A percentile compares a stretch with the other conserved stretches of the same genome.
phyloP scores from a whole-genome alignment of 2,888 invertebrate species.

The Diadromus collaris region DNA sequence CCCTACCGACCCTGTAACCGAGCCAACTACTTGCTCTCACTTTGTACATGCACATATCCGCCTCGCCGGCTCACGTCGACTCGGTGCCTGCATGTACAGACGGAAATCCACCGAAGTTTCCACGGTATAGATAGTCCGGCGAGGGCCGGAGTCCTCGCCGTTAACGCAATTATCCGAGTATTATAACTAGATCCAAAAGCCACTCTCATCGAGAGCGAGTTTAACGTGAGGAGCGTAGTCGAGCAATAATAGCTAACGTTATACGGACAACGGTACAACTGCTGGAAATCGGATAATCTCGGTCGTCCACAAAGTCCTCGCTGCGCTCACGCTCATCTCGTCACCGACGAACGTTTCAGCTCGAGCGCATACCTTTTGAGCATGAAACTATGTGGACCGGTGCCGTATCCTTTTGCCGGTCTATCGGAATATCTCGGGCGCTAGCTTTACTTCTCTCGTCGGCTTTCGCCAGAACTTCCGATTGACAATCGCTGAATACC shows the following conservation, averaged over 20 bases:
- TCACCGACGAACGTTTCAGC: not conserved
- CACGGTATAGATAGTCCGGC: not conserved
- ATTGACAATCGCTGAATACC: constrained; percentile 1
- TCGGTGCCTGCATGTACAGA: not conserved
- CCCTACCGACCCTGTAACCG: not conserved
- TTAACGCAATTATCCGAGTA: constrained; percentile 25
- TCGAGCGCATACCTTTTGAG: constrained; percentile 11
- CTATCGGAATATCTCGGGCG: not conserved
- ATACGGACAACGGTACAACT: constrained; percentile 2
- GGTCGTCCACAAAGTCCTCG: constrained; percentile 25
- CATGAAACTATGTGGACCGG: not conserved
- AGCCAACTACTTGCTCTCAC: constrained; percentile 7
- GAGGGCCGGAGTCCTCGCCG: not conserved
- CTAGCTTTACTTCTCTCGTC: not conserved
- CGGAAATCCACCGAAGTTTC: not conserved
- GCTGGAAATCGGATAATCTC: constrained; percentile 28
- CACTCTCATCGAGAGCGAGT: constrained; percentile 18
- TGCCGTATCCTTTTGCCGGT: not conserved
- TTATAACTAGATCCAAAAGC: constrained; percentile 23
- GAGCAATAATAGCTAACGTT: constrained; percentile 12
- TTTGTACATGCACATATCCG: not conserved
- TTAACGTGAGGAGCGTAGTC: not conserved
- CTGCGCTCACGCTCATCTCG: not conserved
- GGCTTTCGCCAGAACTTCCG: not conserved
- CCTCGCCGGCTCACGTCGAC: not conserved